These are phyloP conservation scores for Solea senegalensis DNA, from an alignment of 2,113 vertebrate species.

Conservation along the genomic window DNA sequence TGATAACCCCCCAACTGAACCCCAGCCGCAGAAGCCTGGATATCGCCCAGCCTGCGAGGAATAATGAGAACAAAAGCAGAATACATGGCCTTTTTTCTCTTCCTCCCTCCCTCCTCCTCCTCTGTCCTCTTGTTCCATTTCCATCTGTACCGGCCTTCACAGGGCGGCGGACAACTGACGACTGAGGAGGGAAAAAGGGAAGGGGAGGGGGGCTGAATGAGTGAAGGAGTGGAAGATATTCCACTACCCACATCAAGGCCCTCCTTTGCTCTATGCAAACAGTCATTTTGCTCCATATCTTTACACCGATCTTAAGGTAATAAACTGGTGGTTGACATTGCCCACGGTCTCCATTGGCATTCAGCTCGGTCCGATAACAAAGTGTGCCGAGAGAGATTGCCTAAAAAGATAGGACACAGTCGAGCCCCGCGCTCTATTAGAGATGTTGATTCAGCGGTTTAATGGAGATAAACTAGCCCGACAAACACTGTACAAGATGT, in stretches of 20 bases:
- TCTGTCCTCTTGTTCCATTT: conserved; percentile 35
- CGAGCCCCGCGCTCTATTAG: too few relatives aligned
- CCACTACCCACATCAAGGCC: conserved; percentile 3
- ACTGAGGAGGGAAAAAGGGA: not conserved
- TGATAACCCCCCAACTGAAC: conserved; percentile 58
- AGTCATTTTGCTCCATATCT: conserved; percentile 63
- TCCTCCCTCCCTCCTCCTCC: conserved; percentile 9
- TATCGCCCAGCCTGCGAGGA: conserved; percentile 54
- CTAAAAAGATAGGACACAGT: conserved; percentile 45
- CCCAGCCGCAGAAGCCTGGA: conserved; percentile 57
- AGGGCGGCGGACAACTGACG: not conserved
- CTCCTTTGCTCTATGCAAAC: conserved; percentile 56
- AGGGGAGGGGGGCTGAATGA: conserved; percentile 12
- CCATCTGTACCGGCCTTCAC: conserved; percentile 27
- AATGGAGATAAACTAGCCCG: too few relatives aligned
- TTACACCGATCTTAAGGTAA: conserved; percentile 69
- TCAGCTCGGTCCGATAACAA: conserved; percentile 61
- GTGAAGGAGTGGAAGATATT: conserved; percentile 18
- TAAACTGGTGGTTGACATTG: conserved; percentile 64
- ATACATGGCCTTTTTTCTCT: conserved; percentile 59
- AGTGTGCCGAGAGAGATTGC: conserved; percentile 56
- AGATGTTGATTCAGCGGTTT: too few relatives aligned
- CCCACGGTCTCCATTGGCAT: conserved; percentile 59
- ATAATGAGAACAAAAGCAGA: conserved; percentile 71
- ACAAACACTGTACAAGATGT: too few relatives aligned